Base-by-base conservation (phyloP, 2,888 invertebrate species). In the Apoda limacodes region DNA sequence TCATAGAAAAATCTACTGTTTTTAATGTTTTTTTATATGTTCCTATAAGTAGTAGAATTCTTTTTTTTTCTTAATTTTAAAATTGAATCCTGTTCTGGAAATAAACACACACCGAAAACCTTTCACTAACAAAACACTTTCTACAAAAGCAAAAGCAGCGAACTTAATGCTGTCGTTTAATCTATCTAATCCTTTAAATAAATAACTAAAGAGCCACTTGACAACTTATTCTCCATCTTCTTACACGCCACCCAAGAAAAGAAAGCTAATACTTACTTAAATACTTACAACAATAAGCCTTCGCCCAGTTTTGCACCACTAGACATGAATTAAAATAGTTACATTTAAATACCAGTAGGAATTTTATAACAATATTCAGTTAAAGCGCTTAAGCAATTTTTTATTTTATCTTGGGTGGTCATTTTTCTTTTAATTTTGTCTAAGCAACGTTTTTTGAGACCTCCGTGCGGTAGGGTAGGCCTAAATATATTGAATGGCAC, bases 161-260 rank as follows among this genome's bases (percentile, higher is more conserved):
- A 46, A 48, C 43, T 48, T 51, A 54, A 55, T 56, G 53, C 45
- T 48, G 44, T 39, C 39, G n/a, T 35, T 33, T 66, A 72, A 76
- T 69, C 71, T 52, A 38, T 35, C 51, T 71, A 74, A 78, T 75
- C 74, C 59, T 59, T 70, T 70, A 65, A 66, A 63, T 63, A 75
- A 72, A 71, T 66, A 72, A 54, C 48, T 48, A 44, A 57, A 57
- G 48, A 52, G 40, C 55, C 63, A 64, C 65, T 69, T 52, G 47
- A 53, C 37, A 22, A 33, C 43, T 44, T 43, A 44, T 48, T 55
- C 48, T 46, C 45, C 32, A 43, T n/a, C 23, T 28, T 26, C 21
- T 19, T 32, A 33, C 45, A 45, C 48, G 42, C 71, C 68, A 70
- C 69, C 68, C 68, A 71, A 59, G 64, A 41, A 57, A 17, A 45